Base-by-base conservation (phyloP, 2,113 vertebrate species). In the Apeltes quadracus region DNA sequence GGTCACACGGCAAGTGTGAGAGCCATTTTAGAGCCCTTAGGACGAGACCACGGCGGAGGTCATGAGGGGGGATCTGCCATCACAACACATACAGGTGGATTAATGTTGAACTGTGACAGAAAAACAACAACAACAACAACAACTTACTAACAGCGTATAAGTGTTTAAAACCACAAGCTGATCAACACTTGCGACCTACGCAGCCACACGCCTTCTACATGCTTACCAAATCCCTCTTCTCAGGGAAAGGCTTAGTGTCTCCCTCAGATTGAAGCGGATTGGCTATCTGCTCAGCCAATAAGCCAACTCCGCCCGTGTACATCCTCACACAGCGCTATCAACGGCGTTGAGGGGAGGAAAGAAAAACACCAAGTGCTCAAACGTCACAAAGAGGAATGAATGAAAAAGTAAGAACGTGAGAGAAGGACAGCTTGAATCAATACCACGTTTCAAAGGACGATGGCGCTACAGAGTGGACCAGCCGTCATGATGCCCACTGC, bases 271-370 rank as follows among this genome's bases (percentile, higher is more conserved):
- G 95, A 93, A 98, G 95, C 95, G 96, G 97, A 96, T 79, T 95
- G 95, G 95, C 95, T 97, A 98, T 94, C 93, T 99, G 97, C 89
- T 96, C 95, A 94, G 97, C 93, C 96, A 98, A 91, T 84, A 95
- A 97, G 96, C 95, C 95, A 94, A 99, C 96, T 83, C 95, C 97
- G 78, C 96, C 96, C 65, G 96, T 97, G 94, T 97, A 97, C 96
- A 97, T 96, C 95, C 95, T 96, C 92, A 97, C 94, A 92, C 94
- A 98, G 90, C 93, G 95, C 97, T 98, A 95, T 72, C 75, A 86
- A 90, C 81, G 84, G 70, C 86, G 71, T 72, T 20, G 18, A 46
- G 48, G 34, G 61, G 41, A 34, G 55, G 27, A 23, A 0, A 11
- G 32, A 32, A 56, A 68, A 29, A 69, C 32, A 75, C 44, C n/a